phyloP scores from a whole-genome alignment of 2,797 vertebrate species.

The Amazonetta brasiliensis region DNA sequence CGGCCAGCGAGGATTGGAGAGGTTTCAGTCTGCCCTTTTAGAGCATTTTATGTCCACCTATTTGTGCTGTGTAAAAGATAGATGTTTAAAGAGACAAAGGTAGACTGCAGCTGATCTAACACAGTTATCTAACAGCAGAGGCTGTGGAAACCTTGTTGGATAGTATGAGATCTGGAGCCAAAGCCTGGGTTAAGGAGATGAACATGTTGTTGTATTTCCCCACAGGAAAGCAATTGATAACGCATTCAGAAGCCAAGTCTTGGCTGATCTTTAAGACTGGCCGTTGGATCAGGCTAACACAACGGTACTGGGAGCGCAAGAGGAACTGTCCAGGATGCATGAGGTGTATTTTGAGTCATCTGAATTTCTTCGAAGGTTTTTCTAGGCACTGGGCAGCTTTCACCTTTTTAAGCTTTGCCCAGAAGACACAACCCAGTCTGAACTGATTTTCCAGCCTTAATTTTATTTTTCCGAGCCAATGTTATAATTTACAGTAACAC shows the following conservation, averaged over 20 bases:
- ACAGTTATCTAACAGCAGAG: neutral
- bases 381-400: neutral
- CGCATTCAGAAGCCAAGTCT: neutral
- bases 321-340: neutral
- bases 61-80: neutral
- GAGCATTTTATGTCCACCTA: neutral
- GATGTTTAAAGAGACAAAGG: neutral
- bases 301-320: fast-evolving
- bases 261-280: neutral
- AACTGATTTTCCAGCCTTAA: neutral
- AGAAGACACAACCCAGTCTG: neutral
- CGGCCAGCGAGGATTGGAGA: neutral
- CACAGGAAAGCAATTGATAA: neutral
- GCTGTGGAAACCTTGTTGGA: neutral
- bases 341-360: fast-evolving
- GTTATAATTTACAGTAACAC: neutral
- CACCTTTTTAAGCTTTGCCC: neutral
- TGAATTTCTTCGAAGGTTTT: neutral
- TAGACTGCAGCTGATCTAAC: neutral
- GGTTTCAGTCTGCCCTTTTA: conserved; percentile 27
- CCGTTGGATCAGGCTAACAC: fast-evolving
- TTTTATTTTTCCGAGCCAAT: neutral
- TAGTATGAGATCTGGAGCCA: neutral
- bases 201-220: fast-evolving
- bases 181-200: neutral